These are phyloP conservation scores for Eretmocerus hayati DNA, from an alignment of 2,888 invertebrate genomes.

Conservation along the genomic window DNA sequence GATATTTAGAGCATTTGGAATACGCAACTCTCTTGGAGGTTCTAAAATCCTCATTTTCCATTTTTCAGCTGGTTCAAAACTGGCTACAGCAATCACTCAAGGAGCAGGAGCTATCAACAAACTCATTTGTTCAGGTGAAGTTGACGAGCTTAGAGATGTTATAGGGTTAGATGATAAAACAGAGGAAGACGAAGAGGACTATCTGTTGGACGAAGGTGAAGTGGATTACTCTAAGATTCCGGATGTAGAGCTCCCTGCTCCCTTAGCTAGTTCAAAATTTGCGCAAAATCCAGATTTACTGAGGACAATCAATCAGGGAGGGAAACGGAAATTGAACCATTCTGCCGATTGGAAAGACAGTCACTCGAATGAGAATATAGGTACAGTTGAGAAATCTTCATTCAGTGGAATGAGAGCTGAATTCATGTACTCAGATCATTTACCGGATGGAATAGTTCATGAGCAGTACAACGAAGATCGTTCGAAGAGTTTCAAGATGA, in stretches of 20 bases:
- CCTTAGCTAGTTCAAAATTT: slow-evolving; percentile 45
- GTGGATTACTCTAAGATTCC: slow-evolving; percentile 43
- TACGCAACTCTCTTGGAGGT: too few relatives aligned
- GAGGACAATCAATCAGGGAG: slow-evolving; percentile 40
- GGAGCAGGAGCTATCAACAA: slow-evolving; percentile 71
- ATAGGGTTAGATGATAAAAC: slow-evolving; percentile 57
- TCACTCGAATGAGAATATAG: slow-evolving; percentile 32
- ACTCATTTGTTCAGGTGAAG: slow-evolving; percentile 71
- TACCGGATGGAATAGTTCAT: too few relatives aligned
- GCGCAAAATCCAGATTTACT: slow-evolving; percentile 43
- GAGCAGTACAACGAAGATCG: too few relatives aligned
- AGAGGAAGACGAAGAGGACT: slow-evolving; percentile 46
- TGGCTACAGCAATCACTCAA: slow-evolving; percentile 69
- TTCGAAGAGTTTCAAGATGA: too few relatives aligned
- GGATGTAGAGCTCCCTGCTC: slow-evolving; percentile 42
- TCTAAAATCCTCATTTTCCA: too few relatives aligned
- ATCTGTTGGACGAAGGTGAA: slow-evolving; percentile 49
- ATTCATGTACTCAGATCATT: too few relatives aligned
- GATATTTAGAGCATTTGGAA: too few relatives aligned
- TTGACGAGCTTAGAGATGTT: slow-evolving; percentile 73
- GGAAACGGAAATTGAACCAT: slow-evolving; percentile 43
- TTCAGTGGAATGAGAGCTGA: too few relatives aligned
- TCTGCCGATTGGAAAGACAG: slow-evolving; percentile 42
- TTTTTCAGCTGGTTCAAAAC: slow-evolving; percentile 63
- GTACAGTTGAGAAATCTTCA: too few relatives aligned